phyloP scores from a whole-genome alignment of 2,797 vertebrate genomes.

The Leptodactylus fallax region DNA sequence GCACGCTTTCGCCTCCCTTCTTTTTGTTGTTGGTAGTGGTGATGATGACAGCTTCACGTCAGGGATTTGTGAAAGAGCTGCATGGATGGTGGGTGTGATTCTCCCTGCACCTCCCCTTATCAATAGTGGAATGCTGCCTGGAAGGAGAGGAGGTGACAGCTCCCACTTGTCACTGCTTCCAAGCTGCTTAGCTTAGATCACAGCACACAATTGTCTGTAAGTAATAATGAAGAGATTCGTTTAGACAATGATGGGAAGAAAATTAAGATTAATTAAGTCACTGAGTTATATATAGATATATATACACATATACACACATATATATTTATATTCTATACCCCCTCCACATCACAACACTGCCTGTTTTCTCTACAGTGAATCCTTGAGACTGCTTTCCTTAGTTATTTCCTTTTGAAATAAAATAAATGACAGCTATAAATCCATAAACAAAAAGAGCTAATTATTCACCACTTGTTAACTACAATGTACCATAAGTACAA shows the following conservation, averaged over 20 bases:
- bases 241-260: no score
- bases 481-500: no score
- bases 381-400: no score
- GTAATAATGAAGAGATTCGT: neutral
- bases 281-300: no score
- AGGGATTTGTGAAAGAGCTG: conserved; percentile 22
- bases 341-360: neutral
- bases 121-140: neutral
- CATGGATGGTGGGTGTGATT: conserved; percentile 8
- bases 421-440: neutral
- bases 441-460: neutral
- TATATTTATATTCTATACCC: no score
- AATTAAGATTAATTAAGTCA: no score
- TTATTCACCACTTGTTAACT: no score
- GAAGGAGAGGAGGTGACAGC: neutral
- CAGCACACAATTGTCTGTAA: neutral
- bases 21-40: conserved; percentile 32
- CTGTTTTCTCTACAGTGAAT: neutral
- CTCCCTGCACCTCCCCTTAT: neutral
- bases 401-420: no score
- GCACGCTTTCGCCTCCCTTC: conserved; percentile 34
- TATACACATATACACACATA: no score
- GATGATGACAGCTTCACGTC: conserved; percentile 34
- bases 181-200: neutral
- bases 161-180: conserved; percentile 7